Base-by-base conservation (phyloP, 2,797 vertebrate genomes). In the Sebastes steindachneri region DNA sequence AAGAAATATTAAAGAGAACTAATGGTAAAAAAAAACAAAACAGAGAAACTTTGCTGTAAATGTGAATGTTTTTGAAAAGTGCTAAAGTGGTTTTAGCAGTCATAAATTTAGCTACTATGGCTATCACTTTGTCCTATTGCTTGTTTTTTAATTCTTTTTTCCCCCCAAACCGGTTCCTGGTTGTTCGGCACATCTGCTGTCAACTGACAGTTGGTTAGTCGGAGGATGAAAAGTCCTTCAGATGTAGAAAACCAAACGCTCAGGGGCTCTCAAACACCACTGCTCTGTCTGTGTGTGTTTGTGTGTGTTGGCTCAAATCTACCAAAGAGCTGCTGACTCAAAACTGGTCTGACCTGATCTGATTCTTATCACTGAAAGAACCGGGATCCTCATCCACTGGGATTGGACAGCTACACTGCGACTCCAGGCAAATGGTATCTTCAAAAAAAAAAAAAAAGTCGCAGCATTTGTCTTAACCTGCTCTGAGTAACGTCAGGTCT, bases 331-430 rank as follows among this genome's bases (percentile, higher is more conserved):
- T 59, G 65, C 88, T 63, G 82, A 68, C 68, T 48, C 58, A 80
- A 80, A 94, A 94, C 91, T 77, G 75, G 93, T 93, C 82, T 7
- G 53, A 93, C 93, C 84, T 58, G 93, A 86, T 92, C 76, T 71
- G 82, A 82, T 79, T 75, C 63, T 77, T 28, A 78, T 82, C 80
- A 66, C 58, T 48, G 68, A 85, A 57, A 75, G 35, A 79, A 81
- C 26, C 0, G 26, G 82, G 85, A 84, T 73, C 66, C 41, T 70
- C 58, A 69, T 88, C 85, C 59, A 82, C 65, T 60, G 69, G 83
- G 82, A 85, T 73, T 55, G n/a, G 28, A 83, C 53, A 54, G 75
- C 67, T 54, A 33, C 67, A 58, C 60, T 9, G 35, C 3, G 3
- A 68, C 71, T 19, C 1, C 7, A 63, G 72, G 81, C 63, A 53